A percentile compares a stretch with the other conserved stretches of the same genome.
Evolutionary conservation across 1,140 invertebrate species (phyloP).

Genomic region (Drosophila athabasca): DNA sequence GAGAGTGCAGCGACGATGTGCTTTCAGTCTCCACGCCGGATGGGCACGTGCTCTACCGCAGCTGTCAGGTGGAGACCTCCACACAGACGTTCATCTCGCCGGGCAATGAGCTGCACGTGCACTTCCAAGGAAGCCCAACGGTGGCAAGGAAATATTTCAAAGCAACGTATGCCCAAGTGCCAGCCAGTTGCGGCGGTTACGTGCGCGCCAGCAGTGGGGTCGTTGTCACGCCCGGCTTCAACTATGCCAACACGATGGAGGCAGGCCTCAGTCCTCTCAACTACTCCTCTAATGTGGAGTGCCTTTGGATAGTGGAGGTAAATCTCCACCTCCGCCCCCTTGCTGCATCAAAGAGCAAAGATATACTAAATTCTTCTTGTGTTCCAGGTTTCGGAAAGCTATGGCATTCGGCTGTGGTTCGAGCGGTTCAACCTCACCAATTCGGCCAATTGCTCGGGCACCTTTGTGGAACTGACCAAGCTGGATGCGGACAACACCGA

Average conservation of each 20-base stretch:
- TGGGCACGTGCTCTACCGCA: conserved; percentile 25
- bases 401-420: conserved; percentile 44
- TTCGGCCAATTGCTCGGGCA: conserved; percentile 44
- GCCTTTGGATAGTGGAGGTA: conserved; percentile 90
- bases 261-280: conserved; percentile 46
- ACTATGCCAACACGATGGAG: conserved; percentile 80
- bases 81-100: conserved; percentile 85
- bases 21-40: conserved; percentile 31
- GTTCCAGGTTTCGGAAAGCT: conserved; percentile 68
- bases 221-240: conserved; percentile 92
- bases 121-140: conserved; percentile 87
- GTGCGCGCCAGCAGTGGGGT: conserved; percentile 86
- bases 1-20: conserved; percentile 46
- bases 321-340: neutral
- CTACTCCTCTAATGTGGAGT: conserved; percentile 88
- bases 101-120: conserved; percentile 89
- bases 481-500: conserved; percentile 1
- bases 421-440: conserved; percentile 55
- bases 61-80: conserved; percentile 48
- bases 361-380: neutral
- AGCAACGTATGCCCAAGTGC: conserved; percentile 62
- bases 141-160: conserved; percentile 87
- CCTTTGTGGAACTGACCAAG: conserved; percentile 41
- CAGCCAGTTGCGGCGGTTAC: conserved; percentile 89
- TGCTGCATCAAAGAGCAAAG: no score